phyloP scores from a whole-genome alignment of 2,888 invertebrate genomes.

The Epinotia demarniana region DNA sequence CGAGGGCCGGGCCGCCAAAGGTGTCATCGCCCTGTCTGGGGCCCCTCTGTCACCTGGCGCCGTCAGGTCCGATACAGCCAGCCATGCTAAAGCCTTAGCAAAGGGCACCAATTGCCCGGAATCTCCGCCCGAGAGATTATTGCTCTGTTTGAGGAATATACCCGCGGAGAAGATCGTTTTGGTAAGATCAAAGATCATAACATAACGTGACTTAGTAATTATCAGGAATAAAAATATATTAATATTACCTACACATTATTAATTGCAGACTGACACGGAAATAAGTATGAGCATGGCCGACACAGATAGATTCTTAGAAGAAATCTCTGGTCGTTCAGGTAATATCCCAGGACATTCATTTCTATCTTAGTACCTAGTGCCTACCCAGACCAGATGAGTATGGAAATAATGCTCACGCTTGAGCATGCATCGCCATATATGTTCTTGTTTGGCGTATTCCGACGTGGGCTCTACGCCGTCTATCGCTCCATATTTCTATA shows the following conservation, averaged over 20 bases:
- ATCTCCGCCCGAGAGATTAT: conserved; percentile 84
- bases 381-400: too few species aligned
- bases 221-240: background rate
- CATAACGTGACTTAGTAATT: background rate
- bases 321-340: conserved; percentile 84
- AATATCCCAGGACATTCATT: conserved; percentile 16
- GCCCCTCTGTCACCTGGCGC: conserved; percentile 89
- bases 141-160: conserved; percentile 87
- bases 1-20: conserved; percentile 85
- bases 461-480: too few species aligned
- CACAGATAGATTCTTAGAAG: conserved; percentile 85
- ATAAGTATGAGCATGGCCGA: conserved; percentile 84
- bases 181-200: conserved; percentile 55
- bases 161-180: conserved; percentile 71
- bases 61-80: conserved; percentile 85
- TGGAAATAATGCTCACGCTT: too few species aligned
- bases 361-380: too few species aligned
- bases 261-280: conserved; percentile 83
- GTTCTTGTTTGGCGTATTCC: too few species aligned
- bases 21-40: conserved; percentile 91
- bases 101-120: conserved; percentile 86
- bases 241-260: background rate
- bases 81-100: conserved; percentile 86
- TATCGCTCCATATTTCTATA: too few species aligned
- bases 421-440: too few species aligned